Percentiles rank a stretch among this genome's conserved stretches.
Conservation (phyloP, 2,797 vertebrate genomes). For the Hydrophis major region DNA sequence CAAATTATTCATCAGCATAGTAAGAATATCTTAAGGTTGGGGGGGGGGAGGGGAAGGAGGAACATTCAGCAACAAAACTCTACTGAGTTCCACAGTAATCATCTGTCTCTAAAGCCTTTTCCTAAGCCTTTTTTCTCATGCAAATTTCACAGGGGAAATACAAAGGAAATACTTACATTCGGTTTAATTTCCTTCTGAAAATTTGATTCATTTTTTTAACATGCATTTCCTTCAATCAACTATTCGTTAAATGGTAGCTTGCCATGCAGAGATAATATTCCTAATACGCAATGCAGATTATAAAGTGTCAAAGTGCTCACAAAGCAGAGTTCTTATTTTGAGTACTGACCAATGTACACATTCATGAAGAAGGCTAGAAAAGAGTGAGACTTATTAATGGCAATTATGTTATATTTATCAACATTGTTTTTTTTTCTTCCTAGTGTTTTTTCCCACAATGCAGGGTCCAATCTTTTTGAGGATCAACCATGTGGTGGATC, state of each 20-base stretch:
- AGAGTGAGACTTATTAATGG: constrained; percentile 10
- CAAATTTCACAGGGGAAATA: background rate
- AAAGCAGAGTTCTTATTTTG: constrained; percentile 28
- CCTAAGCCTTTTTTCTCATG: constrained; percentile 11
- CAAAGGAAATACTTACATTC: constrained; percentile 4
- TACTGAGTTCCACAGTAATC: constrained; percentile 42
- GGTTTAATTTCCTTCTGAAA: constrained; percentile 40
- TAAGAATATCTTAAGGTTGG: constrained; percentile 26
- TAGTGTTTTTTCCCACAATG: background rate
- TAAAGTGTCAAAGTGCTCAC: constrained; percentile 56
- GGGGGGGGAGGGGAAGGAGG: accelerated
- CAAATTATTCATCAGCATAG: constrained; percentile 41
- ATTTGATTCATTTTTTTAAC: constrained; percentile 46
- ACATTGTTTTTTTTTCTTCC: background rate
- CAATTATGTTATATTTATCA: constrained; percentile 36
- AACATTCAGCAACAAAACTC: constrained; percentile 28
- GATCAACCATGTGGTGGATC: background rate
- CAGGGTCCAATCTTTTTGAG: background rate
- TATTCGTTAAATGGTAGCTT: constrained; percentile 56
- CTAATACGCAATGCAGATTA: constrained; percentile 52
- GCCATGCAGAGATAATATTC: constrained; percentile 51
- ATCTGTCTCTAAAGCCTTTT: constrained; percentile 29
- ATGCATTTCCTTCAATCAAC: constrained; percentile 35
- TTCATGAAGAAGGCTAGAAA: constrained; percentile 55
- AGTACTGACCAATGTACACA: constrained; percentile 58